phyloP scores from a whole-genome alignment of 2,888 invertebrate species.

The Diadromus collaris region DNA sequence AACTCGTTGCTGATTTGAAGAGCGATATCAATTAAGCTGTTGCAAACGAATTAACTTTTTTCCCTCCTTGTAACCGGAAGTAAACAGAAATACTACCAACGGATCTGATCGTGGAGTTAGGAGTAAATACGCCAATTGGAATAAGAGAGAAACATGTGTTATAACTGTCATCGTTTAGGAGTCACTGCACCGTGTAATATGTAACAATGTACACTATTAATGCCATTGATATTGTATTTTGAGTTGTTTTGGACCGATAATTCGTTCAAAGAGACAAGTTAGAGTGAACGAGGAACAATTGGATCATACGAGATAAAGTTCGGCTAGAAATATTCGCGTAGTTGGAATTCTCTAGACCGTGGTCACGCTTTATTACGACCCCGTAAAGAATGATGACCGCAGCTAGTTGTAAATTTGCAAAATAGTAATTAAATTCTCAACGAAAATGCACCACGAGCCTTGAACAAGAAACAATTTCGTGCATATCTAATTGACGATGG shows the following conservation, averaged over 20 bases:
- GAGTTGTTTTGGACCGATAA: too few relatives aligned
- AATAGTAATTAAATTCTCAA: neutral
- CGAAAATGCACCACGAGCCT: neutral
- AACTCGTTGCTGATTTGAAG: neutral
- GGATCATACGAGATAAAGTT: neutral
- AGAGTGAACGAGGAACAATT: too few relatives aligned
- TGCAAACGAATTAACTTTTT: neutral
- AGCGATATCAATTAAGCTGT: neutral
- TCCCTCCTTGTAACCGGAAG: neutral
- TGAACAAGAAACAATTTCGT: neutral
- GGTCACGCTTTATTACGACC: neutral
- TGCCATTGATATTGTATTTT: too few relatives aligned
- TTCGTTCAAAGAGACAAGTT: too few relatives aligned
- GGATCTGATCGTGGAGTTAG: neutral
- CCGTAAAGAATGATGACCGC: neutral
- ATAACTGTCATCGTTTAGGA: too few relatives aligned
- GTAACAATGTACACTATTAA: too few relatives aligned
- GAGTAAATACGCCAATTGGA: too few relatives aligned
- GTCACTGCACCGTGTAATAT: too few relatives aligned
- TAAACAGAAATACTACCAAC: neutral
- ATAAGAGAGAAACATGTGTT: too few relatives aligned
- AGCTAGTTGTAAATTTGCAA: neutral
- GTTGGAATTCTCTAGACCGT: neutral
- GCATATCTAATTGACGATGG: neutral
- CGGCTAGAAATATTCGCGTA: neutral